Evolutionary conservation across 2,888 invertebrate species (phyloP).

Genomic region (Scaptomyza caliginosa): DNA sequence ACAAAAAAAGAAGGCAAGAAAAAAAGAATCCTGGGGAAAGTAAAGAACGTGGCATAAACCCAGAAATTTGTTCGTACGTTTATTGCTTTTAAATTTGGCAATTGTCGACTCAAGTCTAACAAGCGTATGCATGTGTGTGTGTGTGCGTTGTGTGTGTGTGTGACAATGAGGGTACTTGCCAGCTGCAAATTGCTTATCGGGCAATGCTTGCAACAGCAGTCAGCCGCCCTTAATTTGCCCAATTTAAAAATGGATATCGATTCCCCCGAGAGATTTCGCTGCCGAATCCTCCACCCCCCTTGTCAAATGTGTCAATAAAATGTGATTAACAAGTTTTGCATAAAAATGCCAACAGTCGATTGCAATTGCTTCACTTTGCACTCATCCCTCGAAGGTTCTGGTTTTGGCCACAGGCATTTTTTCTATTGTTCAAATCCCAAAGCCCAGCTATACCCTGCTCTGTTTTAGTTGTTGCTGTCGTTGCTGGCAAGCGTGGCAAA

Average conservation of each 20-base stretch:
- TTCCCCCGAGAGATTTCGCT: conserved; percentile 59
- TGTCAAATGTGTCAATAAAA: conserved; percentile 71
- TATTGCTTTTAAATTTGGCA: conserved; percentile 81
- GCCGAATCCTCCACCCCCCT: neutral
- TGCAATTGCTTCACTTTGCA: conserved; percentile 50
- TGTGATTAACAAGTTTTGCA: conserved; percentile 79
- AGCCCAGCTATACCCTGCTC: neutral
- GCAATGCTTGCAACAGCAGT: conserved; percentile 53
- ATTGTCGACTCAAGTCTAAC: conserved; percentile 63
- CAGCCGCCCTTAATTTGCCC: conserved; percentile 78
- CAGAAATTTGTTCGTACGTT: conserved; percentile 74
- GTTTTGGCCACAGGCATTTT: conserved; percentile 57
- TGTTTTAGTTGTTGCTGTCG: conserved; percentile 13
- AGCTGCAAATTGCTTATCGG: conserved; percentile 73
- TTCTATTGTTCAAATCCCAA: conserved; percentile 45
- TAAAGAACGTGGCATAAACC: conserved; percentile 56
- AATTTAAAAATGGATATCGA: conserved; percentile 79
- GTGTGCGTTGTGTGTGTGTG: conserved; percentile 37
- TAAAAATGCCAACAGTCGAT: conserved; percentile 72
- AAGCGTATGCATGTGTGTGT: conserved; percentile 25
- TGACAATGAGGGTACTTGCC: conserved; percentile 49
- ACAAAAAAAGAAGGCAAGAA: neutral
- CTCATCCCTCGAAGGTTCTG: neutral
- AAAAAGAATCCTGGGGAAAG: conserved; percentile 14
- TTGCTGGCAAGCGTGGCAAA: conserved; percentile 66